Evolutionary conservation across 2,797 vertebrate species (phyloP), one percentile per base, ranked within the genome.

Genomic region (Tragelaphus oryx): DNA sequence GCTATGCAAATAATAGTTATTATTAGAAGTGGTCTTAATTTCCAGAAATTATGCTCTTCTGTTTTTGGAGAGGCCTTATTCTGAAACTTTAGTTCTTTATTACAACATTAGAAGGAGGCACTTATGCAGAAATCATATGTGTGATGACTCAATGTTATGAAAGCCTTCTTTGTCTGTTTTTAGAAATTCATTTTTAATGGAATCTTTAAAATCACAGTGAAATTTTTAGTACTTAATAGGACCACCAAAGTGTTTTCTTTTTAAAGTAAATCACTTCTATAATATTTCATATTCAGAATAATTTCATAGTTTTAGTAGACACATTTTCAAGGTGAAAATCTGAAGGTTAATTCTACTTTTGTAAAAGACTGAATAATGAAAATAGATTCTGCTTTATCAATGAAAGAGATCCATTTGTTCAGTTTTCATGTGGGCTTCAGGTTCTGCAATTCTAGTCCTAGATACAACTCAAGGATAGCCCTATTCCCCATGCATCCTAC

Each of bases 21-120:
- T 96, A 95, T 94, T 96, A 96, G 96, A 94, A 92, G 65, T 94
- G 96, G 84, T 96, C 59, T 97, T 97, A 95, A 94, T 97, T 97
- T 96, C 83, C 68, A 95, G 95, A 97, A 97, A 97, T 94, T 92
- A 65, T 83, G 87, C 62, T 89, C 87, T 96, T 94, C 78, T 97
- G 11, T 41, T 95, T 97, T 97, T 96, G 54, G 95, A 96, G 87
- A 96, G 76, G 57, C 65, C 92, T 96, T 96, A 89, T 96, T 97
- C 87, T 95, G 78, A 96, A 95, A 60, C 48, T 85, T 65, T 93
- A 87, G 92, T 87, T 84, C 92, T 97, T 96, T 62, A 96, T 97
- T 93, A 95, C 83, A 92, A 65, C 78, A 55, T 96, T 84, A 88
- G 78, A 85, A 96, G 85, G 95, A 91, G 92, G 81, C 71, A 87